phyloP scores from a whole-genome alignment of 2,797 vertebrate species.

The Acanthopagrus latus region DNA sequence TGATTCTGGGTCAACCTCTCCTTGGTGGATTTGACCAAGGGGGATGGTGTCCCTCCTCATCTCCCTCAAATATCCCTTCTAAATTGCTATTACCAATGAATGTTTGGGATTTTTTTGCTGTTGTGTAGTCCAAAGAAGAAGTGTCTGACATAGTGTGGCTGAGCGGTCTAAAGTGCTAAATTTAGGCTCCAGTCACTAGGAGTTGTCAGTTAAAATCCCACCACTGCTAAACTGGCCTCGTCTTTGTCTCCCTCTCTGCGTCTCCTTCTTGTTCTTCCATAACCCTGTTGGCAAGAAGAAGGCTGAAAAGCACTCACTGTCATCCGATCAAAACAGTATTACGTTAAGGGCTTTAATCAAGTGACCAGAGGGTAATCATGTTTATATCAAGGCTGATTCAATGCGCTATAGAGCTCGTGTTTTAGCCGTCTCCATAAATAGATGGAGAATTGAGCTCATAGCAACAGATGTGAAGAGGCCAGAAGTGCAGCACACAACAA shows the following conservation, averaged over 20 bases:
- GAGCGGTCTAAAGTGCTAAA: not conserved
- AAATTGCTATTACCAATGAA: not conserved
- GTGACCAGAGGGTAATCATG: slow-evolving; percentile 42
- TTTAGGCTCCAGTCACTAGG: slow-evolving; percentile 6
- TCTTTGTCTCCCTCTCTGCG: not conserved
- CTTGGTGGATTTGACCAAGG: too few relatives aligned
- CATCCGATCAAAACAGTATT: slow-evolving; percentile 3
- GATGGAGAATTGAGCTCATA: slow-evolving; percentile 34
- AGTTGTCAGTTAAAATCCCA: slow-evolving; percentile 8
- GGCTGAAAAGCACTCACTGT: not conserved
- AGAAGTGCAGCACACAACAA: slow-evolving; percentile 20
- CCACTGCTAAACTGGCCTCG: not conserved
- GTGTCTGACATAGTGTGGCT: not conserved
- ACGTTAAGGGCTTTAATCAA: slow-evolving; percentile 40
- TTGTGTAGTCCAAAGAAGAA: not conserved
- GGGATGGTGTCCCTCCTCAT: too few relatives aligned
- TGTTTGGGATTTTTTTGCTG: not conserved
- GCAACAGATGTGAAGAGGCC: slow-evolving; percentile 27
- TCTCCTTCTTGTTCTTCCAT: not conserved
- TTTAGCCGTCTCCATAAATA: slow-evolving; percentile 37
- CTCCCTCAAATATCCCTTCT: too few relatives aligned
- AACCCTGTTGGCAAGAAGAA: not conserved
- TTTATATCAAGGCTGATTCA: slow-evolving; percentile 32
- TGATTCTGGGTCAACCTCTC: too few relatives aligned
- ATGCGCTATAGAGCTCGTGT: slow-evolving; percentile 1